Evolutionary conservation across 2,113 vertebrate species (phyloP).

Genomic region (Petroica traversi): DNA sequence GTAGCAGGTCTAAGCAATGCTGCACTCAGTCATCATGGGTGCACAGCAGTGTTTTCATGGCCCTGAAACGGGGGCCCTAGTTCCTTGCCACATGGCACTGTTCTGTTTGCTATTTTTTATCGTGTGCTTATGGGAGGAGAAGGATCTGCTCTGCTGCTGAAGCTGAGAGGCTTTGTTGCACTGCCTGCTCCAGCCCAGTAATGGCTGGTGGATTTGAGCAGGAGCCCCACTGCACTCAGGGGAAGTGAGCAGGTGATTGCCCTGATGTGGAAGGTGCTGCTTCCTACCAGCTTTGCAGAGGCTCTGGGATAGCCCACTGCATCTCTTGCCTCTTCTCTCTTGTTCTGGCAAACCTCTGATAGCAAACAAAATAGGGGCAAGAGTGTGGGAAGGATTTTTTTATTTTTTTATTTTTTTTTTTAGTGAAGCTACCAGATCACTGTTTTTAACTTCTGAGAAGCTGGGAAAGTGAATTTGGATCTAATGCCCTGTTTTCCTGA

Average conservation of each 20-base stretch:
- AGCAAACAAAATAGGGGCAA: background rate
- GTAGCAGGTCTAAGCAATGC: background rate
- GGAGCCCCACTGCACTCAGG: rapidly evolving
- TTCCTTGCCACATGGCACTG: background rate
- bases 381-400: background rate
- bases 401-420: background rate
- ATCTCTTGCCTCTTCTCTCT: background rate
- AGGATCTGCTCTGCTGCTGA: background rate
- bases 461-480: background rate
- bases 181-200: background rate
- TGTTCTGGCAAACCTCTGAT: background rate
- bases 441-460: background rate
- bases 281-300: background rate
- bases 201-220: background rate
- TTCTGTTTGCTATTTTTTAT: background rate
- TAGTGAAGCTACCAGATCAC: background rate
- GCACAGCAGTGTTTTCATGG: background rate
- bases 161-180: background rate
- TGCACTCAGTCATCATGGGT: background rate
- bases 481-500: background rate
- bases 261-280: background rate
- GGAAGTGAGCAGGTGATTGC: background rate
- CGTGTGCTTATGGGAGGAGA: background rate
- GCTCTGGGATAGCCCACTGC: background rate
- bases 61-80: background rate